Evolutionary conservation across 92 coral and sea anemone species (phyloP).

Genomic region (Siderastrea siderea): DNA sequence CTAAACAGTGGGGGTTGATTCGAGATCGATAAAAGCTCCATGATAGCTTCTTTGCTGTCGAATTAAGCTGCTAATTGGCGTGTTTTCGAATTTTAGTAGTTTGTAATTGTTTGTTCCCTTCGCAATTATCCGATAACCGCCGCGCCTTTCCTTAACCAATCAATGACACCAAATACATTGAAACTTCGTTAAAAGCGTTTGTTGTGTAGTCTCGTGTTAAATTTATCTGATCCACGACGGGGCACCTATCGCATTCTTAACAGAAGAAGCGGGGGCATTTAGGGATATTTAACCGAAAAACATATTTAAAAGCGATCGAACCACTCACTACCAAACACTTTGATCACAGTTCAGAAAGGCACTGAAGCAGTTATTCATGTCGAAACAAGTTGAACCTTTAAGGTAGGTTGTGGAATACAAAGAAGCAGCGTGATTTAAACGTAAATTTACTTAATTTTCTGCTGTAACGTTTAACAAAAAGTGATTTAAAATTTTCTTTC

Average conservation of each 20-base stretch:
- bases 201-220: constrained; percentile 32
- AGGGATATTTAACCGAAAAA: not conserved
- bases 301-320: constrained; percentile 10
- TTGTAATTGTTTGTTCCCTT: constrained; percentile 34
- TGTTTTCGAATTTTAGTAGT: constrained; percentile 21
- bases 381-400: not conserved
- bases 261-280: not conserved
- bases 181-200: constrained; percentile 34
- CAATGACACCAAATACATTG: not conserved
- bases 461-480: not conserved
- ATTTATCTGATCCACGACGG: constrained; percentile 37
- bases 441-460: not conserved
- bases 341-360: not conserved
- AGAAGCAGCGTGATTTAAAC: not conserved
- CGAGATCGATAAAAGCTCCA: constrained; percentile 13
- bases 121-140: constrained; percentile 22
- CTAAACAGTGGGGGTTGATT: constrained; percentile 20
- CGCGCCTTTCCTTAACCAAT: constrained; percentile 25
- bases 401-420: not conserved
- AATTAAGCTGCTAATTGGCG: constrained; percentile 48
- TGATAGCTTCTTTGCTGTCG: constrained; percentile 47
- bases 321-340: not conserved
- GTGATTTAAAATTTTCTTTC: not conserved
- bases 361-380: not conserved
- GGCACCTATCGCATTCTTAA: constrained; percentile 33